These are phyloP conservation scores for Noctua janthe DNA, from an alignment of 2,888 invertebrate genomes.

Conservation along the genomic window DNA sequence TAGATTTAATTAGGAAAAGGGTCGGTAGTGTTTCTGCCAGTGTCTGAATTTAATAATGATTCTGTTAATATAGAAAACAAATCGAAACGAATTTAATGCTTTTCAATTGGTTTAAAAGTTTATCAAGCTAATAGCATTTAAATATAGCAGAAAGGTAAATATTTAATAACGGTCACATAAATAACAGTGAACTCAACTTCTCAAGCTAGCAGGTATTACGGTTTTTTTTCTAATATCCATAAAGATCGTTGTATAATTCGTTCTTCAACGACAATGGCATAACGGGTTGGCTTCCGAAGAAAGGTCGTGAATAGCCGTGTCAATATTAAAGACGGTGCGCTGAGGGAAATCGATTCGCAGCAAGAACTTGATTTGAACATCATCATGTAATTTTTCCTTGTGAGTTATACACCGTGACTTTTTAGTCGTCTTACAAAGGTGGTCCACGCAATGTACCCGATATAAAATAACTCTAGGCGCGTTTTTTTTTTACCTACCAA, in stretches of 20 bases:
- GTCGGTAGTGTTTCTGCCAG: background rate
- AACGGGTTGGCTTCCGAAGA: slow-evolving; percentile 50
- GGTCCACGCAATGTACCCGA: no score
- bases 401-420: background rate
- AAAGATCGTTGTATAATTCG: slow-evolving; percentile 57
- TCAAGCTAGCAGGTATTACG: slow-evolving; percentile 51
- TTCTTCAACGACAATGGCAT: slow-evolving; percentile 57
- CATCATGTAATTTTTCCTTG: slow-evolving; percentile 19
- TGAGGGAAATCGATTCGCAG: slow-evolving; percentile 45
- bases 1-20: background rate
- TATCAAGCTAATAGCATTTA: background rate
- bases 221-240: slow-evolving; percentile 59
- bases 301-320: slow-evolving; percentile 33
- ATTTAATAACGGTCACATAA: slow-evolving; percentile 44
- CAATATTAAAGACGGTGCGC: slow-evolving; percentile 27
- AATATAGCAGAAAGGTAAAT: slow-evolving; percentile 34
- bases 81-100: background rate
- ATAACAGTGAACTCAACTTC: slow-evolving; percentile 16
- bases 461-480: no score
- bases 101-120: background rate
- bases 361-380: slow-evolving; percentile 32
- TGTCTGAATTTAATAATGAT: background rate
- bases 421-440: no score
- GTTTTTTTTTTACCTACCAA: no score
- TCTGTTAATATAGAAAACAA: background rate